Evolutionary conservation across 2,797 vertebrate species (phyloP).

Genomic region (Pseudomugil tenellus): DNA sequence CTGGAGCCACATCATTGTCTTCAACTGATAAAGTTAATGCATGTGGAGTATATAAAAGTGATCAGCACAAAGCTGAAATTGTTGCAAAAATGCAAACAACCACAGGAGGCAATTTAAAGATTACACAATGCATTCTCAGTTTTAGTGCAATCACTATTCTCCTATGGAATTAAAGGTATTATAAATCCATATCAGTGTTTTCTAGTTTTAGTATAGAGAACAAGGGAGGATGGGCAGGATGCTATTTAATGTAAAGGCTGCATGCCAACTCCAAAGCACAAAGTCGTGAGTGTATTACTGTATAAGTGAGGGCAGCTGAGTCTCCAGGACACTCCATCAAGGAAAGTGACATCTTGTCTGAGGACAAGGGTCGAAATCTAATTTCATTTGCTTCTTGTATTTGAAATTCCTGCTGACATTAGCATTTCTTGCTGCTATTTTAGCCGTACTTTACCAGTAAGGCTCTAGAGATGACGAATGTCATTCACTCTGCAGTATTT

Average conservation of each 20-base stretch:
- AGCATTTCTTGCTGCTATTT: slow-evolving; percentile 28
- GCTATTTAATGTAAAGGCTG: slow-evolving; percentile 13
- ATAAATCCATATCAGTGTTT: not conserved
- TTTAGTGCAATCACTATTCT: not conserved
- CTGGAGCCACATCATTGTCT: slow-evolving; percentile 26
- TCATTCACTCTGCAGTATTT: slow-evolving; percentile 1
- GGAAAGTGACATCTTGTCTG: slow-evolving; percentile 38
- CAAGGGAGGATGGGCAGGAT: not conserved
- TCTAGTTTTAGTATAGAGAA: not conserved
- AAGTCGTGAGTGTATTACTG: slow-evolving; percentile 30
- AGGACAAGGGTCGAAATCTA: slow-evolving; percentile 46
- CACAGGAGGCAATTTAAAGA: not conserved
- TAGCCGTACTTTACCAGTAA: not conserved
- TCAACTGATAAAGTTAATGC: slow-evolving; percentile 39
- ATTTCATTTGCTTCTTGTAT: slow-evolving; percentile 48
- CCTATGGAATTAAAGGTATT: not conserved
- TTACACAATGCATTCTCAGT: not conserved
- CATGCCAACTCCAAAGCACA: slow-evolving; percentile 41
- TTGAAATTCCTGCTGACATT: slow-evolving; percentile 46
- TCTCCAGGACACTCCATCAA: slow-evolving; percentile 34
- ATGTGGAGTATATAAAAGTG: slow-evolving; percentile 43
- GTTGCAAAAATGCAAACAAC: not conserved
- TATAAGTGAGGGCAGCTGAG: slow-evolving; percentile 12
- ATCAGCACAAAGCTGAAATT: not conserved
- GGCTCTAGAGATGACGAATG: slow-evolving; percentile 4